These are phyloP conservation scores for Ceramica pisi DNA, from an alignment of 2,888 invertebrate genomes.

Conservation along the genomic window DNA sequence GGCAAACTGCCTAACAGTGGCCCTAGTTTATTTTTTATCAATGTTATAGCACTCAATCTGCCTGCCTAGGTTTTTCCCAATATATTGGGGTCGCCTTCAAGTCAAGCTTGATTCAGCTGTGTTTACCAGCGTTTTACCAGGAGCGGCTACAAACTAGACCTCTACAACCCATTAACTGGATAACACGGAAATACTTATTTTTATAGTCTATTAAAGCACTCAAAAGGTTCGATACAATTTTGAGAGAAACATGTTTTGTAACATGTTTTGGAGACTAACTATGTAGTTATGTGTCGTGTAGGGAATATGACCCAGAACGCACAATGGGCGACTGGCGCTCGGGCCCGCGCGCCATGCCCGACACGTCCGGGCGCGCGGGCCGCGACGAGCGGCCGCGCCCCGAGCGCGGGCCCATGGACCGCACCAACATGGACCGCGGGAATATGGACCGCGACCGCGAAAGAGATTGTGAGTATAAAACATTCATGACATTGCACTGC, in stretches of 20 bases:
- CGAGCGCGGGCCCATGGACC: constrained; percentile 76
- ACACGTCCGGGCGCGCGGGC: constrained; percentile 68
- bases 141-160: no score
- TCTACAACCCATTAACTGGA: no score
- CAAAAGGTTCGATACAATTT: neutral
- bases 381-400: constrained; percentile 48
- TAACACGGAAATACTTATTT: no score
- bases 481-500: no score
- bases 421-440: constrained; percentile 78
- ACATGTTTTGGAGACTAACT: neutral
- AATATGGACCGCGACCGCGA: constrained; percentile 83
- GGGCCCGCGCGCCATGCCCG: constrained; percentile 91
- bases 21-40: no score
- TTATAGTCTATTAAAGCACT: no score
- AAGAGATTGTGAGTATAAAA: constrained; percentile 77
- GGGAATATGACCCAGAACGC: constrained; percentile 92
- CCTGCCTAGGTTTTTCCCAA: no score
- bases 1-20: no score
- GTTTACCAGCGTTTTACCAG: no score
- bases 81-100: no score
- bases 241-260: neutral
- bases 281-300: constrained; percentile 54
- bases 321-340: constrained; percentile 95
- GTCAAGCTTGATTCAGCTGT: no score
- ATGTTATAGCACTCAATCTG: no score